Evolutionary conservation across 2,113 vertebrate genomes (phyloP).

Genomic region (Leiothrix lutea): DNA sequence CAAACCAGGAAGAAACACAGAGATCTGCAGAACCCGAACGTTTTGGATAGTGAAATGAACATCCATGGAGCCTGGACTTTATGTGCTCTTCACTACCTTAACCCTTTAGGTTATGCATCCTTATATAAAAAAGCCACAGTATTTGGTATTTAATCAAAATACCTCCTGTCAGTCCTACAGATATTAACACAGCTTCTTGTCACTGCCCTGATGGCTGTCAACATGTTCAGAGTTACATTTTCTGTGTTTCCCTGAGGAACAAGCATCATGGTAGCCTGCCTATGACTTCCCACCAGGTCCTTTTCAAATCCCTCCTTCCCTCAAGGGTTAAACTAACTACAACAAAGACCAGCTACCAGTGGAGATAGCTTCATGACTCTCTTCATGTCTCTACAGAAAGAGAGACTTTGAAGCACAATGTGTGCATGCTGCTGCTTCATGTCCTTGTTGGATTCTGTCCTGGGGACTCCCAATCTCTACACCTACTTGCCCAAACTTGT

Average conservation of each 20-base stretch:
- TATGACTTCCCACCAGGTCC: neutral
- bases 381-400: neutral
- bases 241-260: neutral
- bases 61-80: neutral
- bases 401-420: neutral
- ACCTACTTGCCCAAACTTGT: neutral
- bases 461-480: neutral
- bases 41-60: neutral
- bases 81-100: neutral
- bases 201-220: neutral
- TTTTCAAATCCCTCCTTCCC: neutral
- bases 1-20: neutral
- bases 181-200: neutral
- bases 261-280: fast-evolving
- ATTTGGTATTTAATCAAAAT: neutral
- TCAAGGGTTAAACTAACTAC: neutral
- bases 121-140: neutral
- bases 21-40: neutral
- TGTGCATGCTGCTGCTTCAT: neutral
- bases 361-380: neutral
- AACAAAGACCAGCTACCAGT: neutral
- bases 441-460: neutral
- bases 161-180: neutral
- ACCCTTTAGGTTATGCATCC: neutral
- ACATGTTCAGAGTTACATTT: neutral